Evolutionary conservation across 2,113 vertebrate genomes (phyloP), one percentile per base, ranked within the genome.

Genomic region (Panurus biarmicus): DNA sequence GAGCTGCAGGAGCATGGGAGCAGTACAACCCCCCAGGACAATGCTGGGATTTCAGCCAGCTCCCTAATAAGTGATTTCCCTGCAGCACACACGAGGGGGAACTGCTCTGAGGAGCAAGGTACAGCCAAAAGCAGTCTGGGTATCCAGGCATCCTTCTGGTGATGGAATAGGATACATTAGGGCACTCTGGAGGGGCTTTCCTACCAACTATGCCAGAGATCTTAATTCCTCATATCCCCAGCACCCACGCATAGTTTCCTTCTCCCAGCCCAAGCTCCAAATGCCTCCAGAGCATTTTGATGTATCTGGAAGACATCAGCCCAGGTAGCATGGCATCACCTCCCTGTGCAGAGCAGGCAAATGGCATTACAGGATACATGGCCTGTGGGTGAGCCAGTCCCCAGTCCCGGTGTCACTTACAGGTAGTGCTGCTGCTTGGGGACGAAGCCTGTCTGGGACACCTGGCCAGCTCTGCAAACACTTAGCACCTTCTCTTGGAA

Each of bases 161-260:
- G 1, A n/a, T 14, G 47, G 57, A 56, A 17, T 2, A 35, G 42
- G 61, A 58, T 14, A 8, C 0, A 0, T 35, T 6, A 14, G n/a
- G n/a, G 48, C 18, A 35, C 11, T 31, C n/a, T 13, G 15, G 36
- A 5, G 12, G 8, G 20, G 14, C 48, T 58, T 61, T 57, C 54
- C 48, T 61, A 71, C 15, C 53, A 50, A 0, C 33, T 23, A 2
- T 5, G 5, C 33, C 8, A 19, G 23, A 58, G 8, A 57, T 4
- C n/a, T 58, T 73, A 45, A 25, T 11, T 65, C 7, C 50, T 71
- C 7, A 1, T 3, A 0, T 22, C 66, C 66, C 65, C 53, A 66
- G 38, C 56, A 29, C 8, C 31, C 15, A 58, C 12, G 11, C 44
- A 26, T 4, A 7, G 10, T 25, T 51, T 60, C 12, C 8, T 33